Base-by-base conservation (phyloP, 2,797 vertebrate species). In the Alca torda region DNA sequence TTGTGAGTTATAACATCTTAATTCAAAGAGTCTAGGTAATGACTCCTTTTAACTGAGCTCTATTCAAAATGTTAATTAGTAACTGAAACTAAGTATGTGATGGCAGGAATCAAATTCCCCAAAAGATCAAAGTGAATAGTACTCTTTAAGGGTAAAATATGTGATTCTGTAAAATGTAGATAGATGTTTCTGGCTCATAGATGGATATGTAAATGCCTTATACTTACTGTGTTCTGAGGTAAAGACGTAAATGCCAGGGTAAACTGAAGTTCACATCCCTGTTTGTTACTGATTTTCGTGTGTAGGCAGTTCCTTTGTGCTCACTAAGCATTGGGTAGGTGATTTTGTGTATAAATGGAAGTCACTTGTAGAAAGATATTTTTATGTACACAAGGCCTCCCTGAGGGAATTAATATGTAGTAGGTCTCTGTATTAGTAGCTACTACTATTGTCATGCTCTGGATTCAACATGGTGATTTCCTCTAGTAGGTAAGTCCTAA, bases 1-100 rank as follows among this genome's bases (percentile, higher is more conserved):
- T 87, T 89, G 96, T 97, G 95, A 97, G 96, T 97, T 96, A 5
- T 84, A 94, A 89, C 45, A 35, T 69, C 54, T 89, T 95, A 93
- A 95, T 96, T 95, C 74, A 80, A 56, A 88, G 48, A 81, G 35
- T 95, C 53, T 93, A 85, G 75, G 64, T 93, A 84, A 91, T 90
- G 87, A 90, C 48, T 85, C 9, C 43, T 86, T 87, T 89, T 90
- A 88, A 81, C 53, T 84, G 88, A 82, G 35, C 26, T 87, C 14
- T 75, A 45, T 54, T 93, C 43, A 74, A 76, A 95, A 79, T 88
- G 35, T 59, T 91, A 86, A 90, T 94, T 84, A 69, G 16, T 84
- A 65, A 69, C 51, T 73, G 67, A 73, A 81, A 60, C 28, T 17
- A 54, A 50, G 46, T 59, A 10, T 54, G 26, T 54, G 78, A 60